phyloP scores from a whole-genome alignment of 2,888 invertebrate genomes.

The Siphlonurus alternatus region DNA sequence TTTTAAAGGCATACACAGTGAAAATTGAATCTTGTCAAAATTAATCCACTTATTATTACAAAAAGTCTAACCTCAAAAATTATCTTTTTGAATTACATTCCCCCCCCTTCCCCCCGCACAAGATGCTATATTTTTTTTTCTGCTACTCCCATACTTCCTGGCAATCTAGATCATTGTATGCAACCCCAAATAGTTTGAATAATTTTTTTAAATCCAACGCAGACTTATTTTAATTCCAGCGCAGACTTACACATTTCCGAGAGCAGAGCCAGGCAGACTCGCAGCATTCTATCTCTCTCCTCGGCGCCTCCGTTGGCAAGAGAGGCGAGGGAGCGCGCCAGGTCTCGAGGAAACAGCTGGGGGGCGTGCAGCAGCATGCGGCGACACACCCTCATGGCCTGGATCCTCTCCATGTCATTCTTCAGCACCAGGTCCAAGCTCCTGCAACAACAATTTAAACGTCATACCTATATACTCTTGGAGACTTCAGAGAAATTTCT shows the following conservation, averaged over 20 bases:
- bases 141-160: too few species aligned
- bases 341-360: slow-evolving; percentile 48
- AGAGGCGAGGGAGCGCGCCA: slow-evolving; percentile 66
- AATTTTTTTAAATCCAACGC: too few species aligned
- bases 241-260: slow-evolving; percentile 66
- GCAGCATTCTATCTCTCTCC: slow-evolving; percentile 65
- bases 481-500: slow-evolving; percentile 10
- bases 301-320: slow-evolving; percentile 62
- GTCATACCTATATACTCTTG: neutral
- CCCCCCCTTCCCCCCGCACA: too few species aligned
- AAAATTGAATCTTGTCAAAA: too few species aligned
- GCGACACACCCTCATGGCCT: slow-evolving; percentile 73
- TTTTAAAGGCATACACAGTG: too few species aligned
- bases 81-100: too few species aligned
- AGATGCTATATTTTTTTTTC: too few species aligned
- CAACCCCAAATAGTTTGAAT: too few species aligned
- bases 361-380: slow-evolving; percentile 47
- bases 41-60: too few species aligned
- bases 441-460: slow-evolving; percentile 28
- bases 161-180: too few species aligned
- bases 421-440: slow-evolving; percentile 79
- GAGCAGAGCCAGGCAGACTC: slow-evolving; percentile 71
- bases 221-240: too few species aligned
- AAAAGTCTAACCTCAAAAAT: too few species aligned
- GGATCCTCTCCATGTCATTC: slow-evolving; percentile 66